Conservation (phyloP, 2,888 invertebrate genomes). For the Doris montereyensis region DNA sequence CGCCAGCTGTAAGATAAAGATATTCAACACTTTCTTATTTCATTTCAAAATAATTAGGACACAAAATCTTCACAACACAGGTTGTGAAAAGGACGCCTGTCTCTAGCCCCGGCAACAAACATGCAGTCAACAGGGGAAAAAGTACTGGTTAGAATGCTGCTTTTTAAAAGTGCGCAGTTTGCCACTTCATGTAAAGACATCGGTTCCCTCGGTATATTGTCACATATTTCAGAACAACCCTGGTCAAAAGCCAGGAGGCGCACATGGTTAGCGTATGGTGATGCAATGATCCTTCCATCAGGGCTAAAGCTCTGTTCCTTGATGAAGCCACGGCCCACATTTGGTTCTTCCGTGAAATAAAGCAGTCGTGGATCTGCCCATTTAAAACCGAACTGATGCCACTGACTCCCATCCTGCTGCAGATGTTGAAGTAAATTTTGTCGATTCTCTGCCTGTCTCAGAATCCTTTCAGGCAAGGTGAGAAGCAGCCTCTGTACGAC, state of each 20-base stretch:
- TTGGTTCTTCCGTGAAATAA: conserved; percentile 88
- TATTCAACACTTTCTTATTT: too few species aligned
- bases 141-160: conserved; percentile 89
- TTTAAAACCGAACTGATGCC: too few species aligned
- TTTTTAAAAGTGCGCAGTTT: conserved; percentile 82
- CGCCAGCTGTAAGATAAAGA: too few species aligned
- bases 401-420: too few species aligned
- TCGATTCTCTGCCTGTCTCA: too few species aligned
- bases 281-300: conserved; percentile 91
- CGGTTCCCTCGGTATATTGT: conserved; percentile 77
- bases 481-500: too few species aligned
- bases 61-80: too few species aligned
- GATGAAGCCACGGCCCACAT: conserved; percentile 91
- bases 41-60: too few species aligned
- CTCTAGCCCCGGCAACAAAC: conserved; percentile 84
- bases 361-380: conserved; percentile 84
- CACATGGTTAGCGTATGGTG: conserved; percentile 89
- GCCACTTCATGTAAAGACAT: conserved; percentile 80
- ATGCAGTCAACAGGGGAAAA: conserved; percentile 90
- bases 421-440: too few species aligned
- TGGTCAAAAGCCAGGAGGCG: conserved; percentile 86
- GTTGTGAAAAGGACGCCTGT: too few species aligned
- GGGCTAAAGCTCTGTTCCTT: conserved; percentile 93
- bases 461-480: too few species aligned
- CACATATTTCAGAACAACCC: conserved; percentile 84